Evolutionary conservation across 2,113 vertebrate species (phyloP).

Genomic region (Nanorana parkeri): DNA sequence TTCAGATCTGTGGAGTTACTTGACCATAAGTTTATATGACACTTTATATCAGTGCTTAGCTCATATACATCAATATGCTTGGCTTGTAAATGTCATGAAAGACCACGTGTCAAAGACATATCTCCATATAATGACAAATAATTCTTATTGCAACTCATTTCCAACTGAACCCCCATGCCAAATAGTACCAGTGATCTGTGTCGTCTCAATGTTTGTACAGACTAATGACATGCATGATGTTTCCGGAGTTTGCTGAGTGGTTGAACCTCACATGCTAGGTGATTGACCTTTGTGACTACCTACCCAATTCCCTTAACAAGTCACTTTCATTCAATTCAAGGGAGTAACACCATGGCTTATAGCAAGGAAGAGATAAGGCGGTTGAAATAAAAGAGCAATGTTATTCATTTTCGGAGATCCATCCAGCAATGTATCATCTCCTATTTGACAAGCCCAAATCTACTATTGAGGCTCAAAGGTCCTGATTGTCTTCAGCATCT

Average conservation of each 20-base stretch:
- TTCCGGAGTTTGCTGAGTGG: slow-evolving; percentile 76
- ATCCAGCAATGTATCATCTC: slow-evolving; percentile 70
- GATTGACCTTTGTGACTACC: slow-evolving; percentile 62
- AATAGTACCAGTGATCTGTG: slow-evolving; percentile 64
- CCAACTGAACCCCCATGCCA: slow-evolving; percentile 66
- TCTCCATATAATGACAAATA: slow-evolving; percentile 79
- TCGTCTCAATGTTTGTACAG: slow-evolving; percentile 69
- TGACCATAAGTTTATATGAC: slow-evolving; percentile 61
- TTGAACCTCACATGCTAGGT: slow-evolving; percentile 67
- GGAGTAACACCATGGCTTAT: slow-evolving; percentile 99
- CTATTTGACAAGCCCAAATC: slow-evolving; percentile 62
- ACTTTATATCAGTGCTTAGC: slow-evolving; percentile 29
- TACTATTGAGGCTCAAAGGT: slow-evolving; percentile 59
- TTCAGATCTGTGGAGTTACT: slow-evolving; percentile 60
- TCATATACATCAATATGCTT: slow-evolving; percentile 61
- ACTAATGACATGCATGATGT: slow-evolving; percentile 88
- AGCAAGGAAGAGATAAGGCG: slow-evolving; percentile 85
- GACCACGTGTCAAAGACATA: slow-evolving; percentile 81
- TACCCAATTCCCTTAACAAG: slow-evolving; percentile 68
- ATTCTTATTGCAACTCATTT: slow-evolving; percentile 67
- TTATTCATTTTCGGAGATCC: slow-evolving; percentile 81
- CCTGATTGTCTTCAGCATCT: slow-evolving; percentile 61
- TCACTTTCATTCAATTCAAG: slow-evolving; percentile 84
- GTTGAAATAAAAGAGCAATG: slow-evolving; percentile 61
- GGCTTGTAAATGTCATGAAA: slow-evolving; percentile 66